Base-by-base conservation (phyloP, 2,888 invertebrate genomes). In the Lamproptera curius region DNA sequence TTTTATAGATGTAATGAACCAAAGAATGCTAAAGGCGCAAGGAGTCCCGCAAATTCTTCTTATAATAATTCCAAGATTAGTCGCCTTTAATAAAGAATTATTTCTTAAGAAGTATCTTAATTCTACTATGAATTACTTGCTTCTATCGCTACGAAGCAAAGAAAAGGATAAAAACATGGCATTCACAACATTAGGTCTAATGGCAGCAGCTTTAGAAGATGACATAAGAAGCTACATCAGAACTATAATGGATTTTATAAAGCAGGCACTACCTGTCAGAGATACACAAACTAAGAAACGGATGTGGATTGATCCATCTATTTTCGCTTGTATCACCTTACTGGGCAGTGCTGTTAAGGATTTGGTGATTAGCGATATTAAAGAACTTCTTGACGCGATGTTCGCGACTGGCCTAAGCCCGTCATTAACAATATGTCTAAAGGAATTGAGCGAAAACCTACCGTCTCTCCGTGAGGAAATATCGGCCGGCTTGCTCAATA, bases 241-340 rank as follows among this genome's bases (percentile, higher is more conserved):
- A 0, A 92, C 91, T 64, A 95, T 98, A 50, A 95, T 98, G 94
- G 95, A 95, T 62, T 90, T 93, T 1, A 92, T 97, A 15, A 92
- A 93, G 67, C 85, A 90, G 55, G 91, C 93, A 1, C 75, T 97
- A 26, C 97, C 97, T 0, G 89, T 93, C 0, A 90, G 93, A 65
- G 95, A 96, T 59, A 89, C 91, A 0, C 90, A 94, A 15, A 92
- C 91, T 50, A 96, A 95, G 68, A 95, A 95, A 63, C 90, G 93
- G 54, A 76, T 89, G 4, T 84, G 89, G 16, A 89, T 94, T 41
- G 98, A 99, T 68, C 95, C 97, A 0, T 93, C 96, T 0, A 94
- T 98, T 40, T 98, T 98, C 75, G 94, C 95, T 17, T 99, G 98
- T 73, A 94, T 99, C 15, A 97, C 97, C 17, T 89, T 98, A 56